A percentile compares a stretch with the other conserved stretches of the same genome.
phyloP scores from a whole-genome alignment of 2,113 vertebrate genomes.

The Tympanuchus pallidicinctus region DNA sequence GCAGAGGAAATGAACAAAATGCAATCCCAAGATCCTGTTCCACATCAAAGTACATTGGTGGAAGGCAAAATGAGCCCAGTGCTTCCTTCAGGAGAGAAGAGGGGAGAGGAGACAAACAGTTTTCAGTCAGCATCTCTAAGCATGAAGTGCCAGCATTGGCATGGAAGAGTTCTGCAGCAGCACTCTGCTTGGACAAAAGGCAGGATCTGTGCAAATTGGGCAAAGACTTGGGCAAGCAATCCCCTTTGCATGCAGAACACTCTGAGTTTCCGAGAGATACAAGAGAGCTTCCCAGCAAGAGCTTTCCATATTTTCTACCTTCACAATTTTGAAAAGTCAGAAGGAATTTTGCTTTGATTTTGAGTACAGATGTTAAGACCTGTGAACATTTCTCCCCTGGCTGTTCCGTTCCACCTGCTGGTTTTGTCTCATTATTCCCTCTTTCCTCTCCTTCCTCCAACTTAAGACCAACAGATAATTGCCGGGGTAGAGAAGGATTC shows the following conservation, averaged over 20 bases:
- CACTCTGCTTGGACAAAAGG: not conserved
- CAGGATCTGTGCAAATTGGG: not conserved
- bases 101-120: not conserved
- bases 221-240: not conserved
- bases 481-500: not conserved
- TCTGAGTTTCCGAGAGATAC: not conserved
- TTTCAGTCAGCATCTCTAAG: not conserved
- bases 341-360: constrained; percentile 2
- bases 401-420: not conserved
- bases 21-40: not conserved
- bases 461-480: not conserved
- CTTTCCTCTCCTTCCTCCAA: not conserved
- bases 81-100: not conserved
- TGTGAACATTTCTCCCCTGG: not conserved
- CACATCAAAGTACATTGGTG: fast-evolving
- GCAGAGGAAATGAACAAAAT: not conserved
- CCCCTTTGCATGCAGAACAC: not conserved
- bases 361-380: not conserved
- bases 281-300: not conserved
- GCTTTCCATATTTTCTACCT: not conserved
- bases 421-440: not conserved
- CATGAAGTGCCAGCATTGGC: not conserved
- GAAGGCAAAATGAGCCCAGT: not conserved
- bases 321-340: not conserved
- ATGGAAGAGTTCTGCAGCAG: not conserved